These are phyloP conservation scores for Scaptomyza caliginosa DNA, from an alignment of 2,888 invertebrate genomes.

Conservation along the genomic window DNA sequence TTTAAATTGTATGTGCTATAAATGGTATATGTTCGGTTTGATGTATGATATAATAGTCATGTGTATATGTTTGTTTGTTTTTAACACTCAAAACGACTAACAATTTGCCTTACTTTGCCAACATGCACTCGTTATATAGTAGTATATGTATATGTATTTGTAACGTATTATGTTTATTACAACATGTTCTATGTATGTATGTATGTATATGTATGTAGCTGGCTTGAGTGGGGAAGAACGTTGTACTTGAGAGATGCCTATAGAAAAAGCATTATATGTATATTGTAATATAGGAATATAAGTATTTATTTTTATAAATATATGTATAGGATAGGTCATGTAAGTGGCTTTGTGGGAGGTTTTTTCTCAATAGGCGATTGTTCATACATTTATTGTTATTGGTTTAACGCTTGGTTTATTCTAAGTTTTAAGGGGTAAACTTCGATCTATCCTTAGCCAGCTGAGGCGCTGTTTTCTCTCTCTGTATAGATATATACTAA, in stretches of 20 bases:
- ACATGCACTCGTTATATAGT: conserved; percentile 15
- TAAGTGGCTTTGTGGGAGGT: conserved; percentile 49
- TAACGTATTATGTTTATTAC: not conserved
- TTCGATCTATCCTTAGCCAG: conserved; percentile 40
- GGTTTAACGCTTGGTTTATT: conserved; percentile 42
- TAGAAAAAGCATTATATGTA: conserved; percentile 21
- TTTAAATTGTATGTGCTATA: conserved; percentile 27
- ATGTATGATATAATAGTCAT: conserved; percentile 30
- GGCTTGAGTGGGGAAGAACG: conserved; percentile 64
- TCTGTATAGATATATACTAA: conserved; percentile 14
- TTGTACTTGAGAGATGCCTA: conserved; percentile 54
- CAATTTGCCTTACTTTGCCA: conserved; percentile 12
- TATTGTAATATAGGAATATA: not conserved
- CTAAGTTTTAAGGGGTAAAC: conserved; percentile 42
- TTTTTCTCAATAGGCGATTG: conserved; percentile 62
- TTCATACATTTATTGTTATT: conserved; percentile 67
- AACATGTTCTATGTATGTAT: conserved; percentile 15
- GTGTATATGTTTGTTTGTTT: conserved; percentile 14
- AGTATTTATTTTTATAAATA: no score
- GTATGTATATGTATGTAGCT: conserved; percentile 20
- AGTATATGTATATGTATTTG: conserved; percentile 5
- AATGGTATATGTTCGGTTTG: conserved; percentile 13
- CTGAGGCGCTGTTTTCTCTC: conserved; percentile 28
- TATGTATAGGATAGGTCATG: conserved; percentile 12
- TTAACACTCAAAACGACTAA: conserved; percentile 23